Conservation (phyloP, 2,888 invertebrate species). For the Paralinhomoeus sp. region DNA sequence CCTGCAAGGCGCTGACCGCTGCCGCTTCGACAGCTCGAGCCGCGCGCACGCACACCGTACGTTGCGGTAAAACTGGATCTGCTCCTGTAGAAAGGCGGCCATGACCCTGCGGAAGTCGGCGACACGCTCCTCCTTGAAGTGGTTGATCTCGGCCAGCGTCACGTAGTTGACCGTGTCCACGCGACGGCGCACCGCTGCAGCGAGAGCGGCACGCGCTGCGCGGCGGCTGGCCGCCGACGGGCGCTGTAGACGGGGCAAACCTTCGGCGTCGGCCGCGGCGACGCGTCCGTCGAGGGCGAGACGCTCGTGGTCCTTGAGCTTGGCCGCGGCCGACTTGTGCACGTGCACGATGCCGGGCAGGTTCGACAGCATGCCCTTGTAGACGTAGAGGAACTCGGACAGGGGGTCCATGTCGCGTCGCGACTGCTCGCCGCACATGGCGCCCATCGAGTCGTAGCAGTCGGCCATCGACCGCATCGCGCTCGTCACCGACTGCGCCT, state of each 20-base stretch:
- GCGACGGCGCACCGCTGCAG: no score
- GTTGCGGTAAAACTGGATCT: slow-evolving; percentile 72
- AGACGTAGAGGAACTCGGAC: slow-evolving; percentile 69
- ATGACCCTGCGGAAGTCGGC: slow-evolving; percentile 61
- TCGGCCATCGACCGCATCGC: slow-evolving; percentile 66
- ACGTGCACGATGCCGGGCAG: slow-evolving; percentile 72
- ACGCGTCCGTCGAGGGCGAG: slow-evolving; percentile 55
- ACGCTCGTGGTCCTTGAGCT: slow-evolving; percentile 64
- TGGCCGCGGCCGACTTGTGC: slow-evolving; percentile 50
- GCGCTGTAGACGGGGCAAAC: no score
- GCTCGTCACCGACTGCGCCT: slow-evolving; percentile 37
- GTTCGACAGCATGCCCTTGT: slow-evolving; percentile 66
- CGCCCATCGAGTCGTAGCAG: slow-evolving; percentile 65
- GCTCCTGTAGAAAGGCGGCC: slow-evolving; percentile 59
- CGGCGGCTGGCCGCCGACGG: no score
- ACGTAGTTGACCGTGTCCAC: slow-evolving; percentile 79
- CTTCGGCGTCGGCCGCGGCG: slow-evolving; percentile 50
- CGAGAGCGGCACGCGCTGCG: no score
- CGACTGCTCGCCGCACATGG: slow-evolving; percentile 57
- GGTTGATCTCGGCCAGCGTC: slow-evolving; percentile 72
- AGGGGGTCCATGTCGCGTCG: slow-evolving; percentile 69
- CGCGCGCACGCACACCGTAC: no score
- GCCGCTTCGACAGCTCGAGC: no score
- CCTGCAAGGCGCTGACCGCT: no score
- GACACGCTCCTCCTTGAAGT: slow-evolving; percentile 66